These are phyloP conservation scores for Monoplex corrugatus DNA, from an alignment of 2,888 invertebrate genomes.

Conservation along the genomic window DNA sequence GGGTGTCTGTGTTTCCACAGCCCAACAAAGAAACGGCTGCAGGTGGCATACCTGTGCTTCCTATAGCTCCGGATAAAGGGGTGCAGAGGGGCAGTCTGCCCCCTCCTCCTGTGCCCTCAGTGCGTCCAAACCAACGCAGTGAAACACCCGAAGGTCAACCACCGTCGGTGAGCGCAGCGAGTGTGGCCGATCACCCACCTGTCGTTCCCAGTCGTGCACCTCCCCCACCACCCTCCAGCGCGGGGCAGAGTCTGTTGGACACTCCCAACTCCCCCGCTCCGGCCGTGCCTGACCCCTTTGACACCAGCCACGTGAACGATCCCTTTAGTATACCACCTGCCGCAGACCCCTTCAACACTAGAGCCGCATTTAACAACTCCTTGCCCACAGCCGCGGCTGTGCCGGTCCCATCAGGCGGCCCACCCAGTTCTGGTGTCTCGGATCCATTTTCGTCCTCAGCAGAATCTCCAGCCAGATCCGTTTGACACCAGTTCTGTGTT, in stretches of 20 bases:
- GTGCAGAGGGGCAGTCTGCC: neutral
- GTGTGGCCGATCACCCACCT: too few relatives aligned
- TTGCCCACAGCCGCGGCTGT: neutral
- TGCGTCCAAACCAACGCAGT: neutral
- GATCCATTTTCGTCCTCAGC: neutral
- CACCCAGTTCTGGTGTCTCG: neutral
- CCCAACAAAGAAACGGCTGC: neutral
- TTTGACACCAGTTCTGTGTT: constrained; percentile 36
- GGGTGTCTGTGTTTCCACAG: constrained; percentile 41
- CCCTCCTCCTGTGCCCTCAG: constrained; percentile 26
- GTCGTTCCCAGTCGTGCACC: neutral
- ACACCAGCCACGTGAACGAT: constrained; percentile 22
- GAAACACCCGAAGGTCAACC: neutral
- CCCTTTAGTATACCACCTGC: constrained; percentile 5
- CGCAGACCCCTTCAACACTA: neutral
- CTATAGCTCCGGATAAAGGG: neutral
- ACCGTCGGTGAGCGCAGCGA: neutral
- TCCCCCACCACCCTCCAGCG: neutral
- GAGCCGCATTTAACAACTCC: neutral
- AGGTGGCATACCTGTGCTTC: neutral
- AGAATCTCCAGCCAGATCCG: neutral
- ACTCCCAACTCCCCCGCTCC: constrained; percentile 27
- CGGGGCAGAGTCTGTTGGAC: constrained; percentile 6
- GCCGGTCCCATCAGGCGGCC: neutral
- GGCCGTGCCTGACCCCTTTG: constrained; percentile 30